Evolutionary conservation across 2,113 vertebrate species (phyloP).

Genomic region (Platysternon megacephalum): DNA sequence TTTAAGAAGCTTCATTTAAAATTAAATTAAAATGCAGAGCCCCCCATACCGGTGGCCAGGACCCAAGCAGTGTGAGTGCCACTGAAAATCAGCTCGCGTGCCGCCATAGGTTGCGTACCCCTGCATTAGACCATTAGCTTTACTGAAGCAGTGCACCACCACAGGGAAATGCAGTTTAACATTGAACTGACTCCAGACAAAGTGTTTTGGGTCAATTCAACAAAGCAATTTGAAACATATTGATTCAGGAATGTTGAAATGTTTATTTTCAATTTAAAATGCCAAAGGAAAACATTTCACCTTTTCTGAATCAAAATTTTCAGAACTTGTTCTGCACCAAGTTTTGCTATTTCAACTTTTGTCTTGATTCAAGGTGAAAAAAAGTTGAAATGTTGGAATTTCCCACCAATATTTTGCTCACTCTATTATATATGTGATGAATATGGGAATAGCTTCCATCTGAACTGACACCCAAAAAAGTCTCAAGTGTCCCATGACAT

Average conservation of each 20-base stretch:
- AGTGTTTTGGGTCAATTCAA: background rate
- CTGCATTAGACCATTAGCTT: background rate
- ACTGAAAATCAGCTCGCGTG: too few relatives aligned
- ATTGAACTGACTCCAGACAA: background rate
- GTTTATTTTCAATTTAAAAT: background rate
- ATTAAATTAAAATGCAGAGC: too few relatives aligned
- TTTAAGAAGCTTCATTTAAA: too few relatives aligned
- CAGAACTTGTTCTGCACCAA: background rate
- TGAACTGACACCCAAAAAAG: background rate
- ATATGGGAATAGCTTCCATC: background rate
- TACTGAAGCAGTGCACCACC: background rate
- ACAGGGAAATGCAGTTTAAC: background rate
- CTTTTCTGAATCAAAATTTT: background rate
- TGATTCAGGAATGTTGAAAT: background rate
- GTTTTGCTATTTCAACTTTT: background rate
- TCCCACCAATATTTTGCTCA: background rate
- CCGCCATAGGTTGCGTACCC: too few relatives aligned
- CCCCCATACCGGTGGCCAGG: too few relatives aligned
- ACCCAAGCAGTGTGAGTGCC: too few relatives aligned
- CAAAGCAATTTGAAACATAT: background rate
- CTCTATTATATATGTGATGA: background rate
- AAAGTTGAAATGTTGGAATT: background rate
- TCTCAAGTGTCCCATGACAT: too few relatives aligned
- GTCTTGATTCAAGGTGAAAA: background rate
- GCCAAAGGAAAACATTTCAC: background rate